Conservation (phyloP, 2,797 vertebrate species). For the Lates japonicus region DNA sequence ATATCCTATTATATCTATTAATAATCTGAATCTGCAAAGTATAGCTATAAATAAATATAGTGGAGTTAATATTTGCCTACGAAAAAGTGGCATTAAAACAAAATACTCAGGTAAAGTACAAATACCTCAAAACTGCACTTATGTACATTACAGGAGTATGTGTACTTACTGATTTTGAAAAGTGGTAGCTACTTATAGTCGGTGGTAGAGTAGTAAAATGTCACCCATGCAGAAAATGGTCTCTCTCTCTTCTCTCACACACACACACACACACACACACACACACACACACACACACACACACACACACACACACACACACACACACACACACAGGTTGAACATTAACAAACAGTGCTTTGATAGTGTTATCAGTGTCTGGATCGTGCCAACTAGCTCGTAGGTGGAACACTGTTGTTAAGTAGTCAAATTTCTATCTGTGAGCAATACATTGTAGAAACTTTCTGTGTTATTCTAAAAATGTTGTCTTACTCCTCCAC, state of each 20-base stretch:
- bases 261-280: neutral
- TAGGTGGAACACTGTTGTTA: neutral
- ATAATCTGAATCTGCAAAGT: no score
- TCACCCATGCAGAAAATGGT: no score
- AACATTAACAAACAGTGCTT: slow-evolving; percentile 59
- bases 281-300: neutral
- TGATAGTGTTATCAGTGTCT: slow-evolving; percentile 10
- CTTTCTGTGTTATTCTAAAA: fast-evolving
- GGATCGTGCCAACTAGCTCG: slow-evolving; percentile 70
- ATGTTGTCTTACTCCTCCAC: fast-evolving
- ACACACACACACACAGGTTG: neutral
- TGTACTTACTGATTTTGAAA: no score
- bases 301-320: no score
- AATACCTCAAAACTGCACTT: no score
- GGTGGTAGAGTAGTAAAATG: no score
- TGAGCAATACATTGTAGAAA: fast-evolving
- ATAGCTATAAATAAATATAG: no score
- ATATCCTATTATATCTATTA: neutral
- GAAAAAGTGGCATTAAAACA: no score
- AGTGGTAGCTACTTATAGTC: no score
- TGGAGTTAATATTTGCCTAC: no score
- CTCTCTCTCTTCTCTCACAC: neutral
- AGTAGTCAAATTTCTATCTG: neutral
- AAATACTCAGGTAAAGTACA: no score
- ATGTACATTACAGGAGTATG: no score